These are phyloP conservation scores for Agrilus planipennis DNA, from an alignment of 1,140 invertebrate genomes.

Conservation along the genomic window DNA sequence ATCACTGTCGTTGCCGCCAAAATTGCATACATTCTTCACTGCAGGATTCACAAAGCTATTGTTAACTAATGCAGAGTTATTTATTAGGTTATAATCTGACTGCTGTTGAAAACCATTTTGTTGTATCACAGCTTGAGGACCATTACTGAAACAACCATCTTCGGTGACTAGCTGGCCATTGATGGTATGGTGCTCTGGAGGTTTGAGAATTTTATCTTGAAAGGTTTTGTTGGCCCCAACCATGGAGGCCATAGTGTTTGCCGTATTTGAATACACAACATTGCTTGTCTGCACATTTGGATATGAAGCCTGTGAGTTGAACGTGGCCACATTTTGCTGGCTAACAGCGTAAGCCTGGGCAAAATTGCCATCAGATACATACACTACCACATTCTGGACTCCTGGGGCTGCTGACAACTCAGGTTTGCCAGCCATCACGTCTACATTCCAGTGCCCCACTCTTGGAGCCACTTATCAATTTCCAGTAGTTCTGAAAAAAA, in stretches of 20 bases:
- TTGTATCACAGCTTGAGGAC: constrained; percentile 16
- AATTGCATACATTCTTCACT: constrained; percentile 17
- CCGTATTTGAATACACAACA: constrained; percentile 13
- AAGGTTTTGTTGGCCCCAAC: constrained; percentile 19
- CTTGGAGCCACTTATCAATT: constrained; percentile 26
- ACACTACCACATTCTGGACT: constrained; percentile 38
- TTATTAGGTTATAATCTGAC: constrained; percentile 9
- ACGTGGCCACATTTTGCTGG: constrained; percentile 23
- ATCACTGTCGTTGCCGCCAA: constrained; percentile 12
- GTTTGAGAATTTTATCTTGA: constrained; percentile 19
- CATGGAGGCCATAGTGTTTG: constrained; percentile 23
- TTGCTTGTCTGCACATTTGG: constrained; percentile 14
- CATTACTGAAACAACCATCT: constrained; percentile 16
- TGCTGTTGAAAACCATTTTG: constrained; percentile 24
- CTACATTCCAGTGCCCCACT: constrained; percentile 34
- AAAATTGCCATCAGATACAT: constrained; percentile 37
- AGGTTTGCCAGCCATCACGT: constrained; percentile 36
- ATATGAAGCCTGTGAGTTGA: constrained; percentile 10
- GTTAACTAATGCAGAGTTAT: constrained; percentile 12
- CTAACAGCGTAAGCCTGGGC: constrained; percentile 32
- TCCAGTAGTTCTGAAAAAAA: constrained; percentile 27
- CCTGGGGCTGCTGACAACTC: constrained; percentile 31
- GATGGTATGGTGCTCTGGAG: constrained; percentile 12
- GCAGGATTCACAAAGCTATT: constrained; percentile 1
- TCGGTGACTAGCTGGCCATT: constrained; percentile 15